phyloP scores from a whole-genome alignment of 2,888 invertebrate species.

The Sesia bembeciformis region DNA sequence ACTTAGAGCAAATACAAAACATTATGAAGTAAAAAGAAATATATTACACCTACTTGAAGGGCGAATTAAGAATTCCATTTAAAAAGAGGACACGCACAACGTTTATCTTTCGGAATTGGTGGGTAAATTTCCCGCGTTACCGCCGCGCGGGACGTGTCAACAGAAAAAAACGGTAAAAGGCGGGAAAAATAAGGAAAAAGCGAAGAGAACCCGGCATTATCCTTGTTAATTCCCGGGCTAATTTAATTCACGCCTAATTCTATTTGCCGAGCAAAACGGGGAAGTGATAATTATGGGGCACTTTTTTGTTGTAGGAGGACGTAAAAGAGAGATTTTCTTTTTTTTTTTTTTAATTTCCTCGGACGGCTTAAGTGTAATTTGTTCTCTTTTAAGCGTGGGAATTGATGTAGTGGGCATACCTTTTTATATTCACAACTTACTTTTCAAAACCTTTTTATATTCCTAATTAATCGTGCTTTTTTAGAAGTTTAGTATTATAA shows the following conservation, averaged over 20 bases:
- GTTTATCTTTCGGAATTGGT: conserved; percentile 34
- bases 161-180: conserved; percentile 42
- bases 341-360: conserved; percentile 32
- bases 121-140: conserved; percentile 33
- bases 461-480: too few relatives aligned
- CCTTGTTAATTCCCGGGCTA: conserved; percentile 70
- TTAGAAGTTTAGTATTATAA: too few relatives aligned
- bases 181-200: conserved; percentile 56
- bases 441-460: too few relatives aligned
- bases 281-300: conserved; percentile 68
- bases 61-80: conserved; percentile 21
- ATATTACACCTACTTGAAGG: conserved; percentile 6
- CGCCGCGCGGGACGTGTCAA: conserved; percentile 30
- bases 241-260: conserved; percentile 73
- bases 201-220: conserved; percentile 59
- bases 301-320: conserved; percentile 42
- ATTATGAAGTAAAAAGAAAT: too few relatives aligned
- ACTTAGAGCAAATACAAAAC: too few relatives aligned
- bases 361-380: conserved; percentile 24
- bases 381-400: conserved; percentile 40
- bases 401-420: conserved; percentile 13
- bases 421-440: too few relatives aligned
- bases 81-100: conserved; percentile 17
- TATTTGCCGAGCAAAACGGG: conserved; percentile 68
- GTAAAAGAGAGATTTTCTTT: conserved; percentile 16